Evolutionary conservation across 2,797 vertebrate genomes (phyloP).

Genomic region (Pseudomugil gertrudae): DNA sequence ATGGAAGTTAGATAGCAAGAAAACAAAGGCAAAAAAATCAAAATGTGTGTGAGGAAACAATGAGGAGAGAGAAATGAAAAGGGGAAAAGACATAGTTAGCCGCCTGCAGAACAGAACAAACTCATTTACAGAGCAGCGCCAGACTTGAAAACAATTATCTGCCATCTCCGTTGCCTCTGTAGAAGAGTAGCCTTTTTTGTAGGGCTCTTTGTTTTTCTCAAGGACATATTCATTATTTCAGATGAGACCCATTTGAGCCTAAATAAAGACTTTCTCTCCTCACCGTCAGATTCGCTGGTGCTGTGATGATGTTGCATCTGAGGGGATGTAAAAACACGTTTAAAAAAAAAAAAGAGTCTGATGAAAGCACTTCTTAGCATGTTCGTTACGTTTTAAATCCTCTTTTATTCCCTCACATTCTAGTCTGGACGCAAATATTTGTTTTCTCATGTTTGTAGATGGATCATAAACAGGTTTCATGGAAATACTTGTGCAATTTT

Average conservation of each 20-base stretch:
- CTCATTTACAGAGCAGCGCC: conserved; percentile 80
- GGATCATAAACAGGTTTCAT: conserved; percentile 34
- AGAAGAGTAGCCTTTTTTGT: conserved; percentile 75
- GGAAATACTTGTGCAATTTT: conserved; percentile 39
- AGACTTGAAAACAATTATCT: conserved; percentile 86
- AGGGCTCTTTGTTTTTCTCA: conserved; percentile 85
- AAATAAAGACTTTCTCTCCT: conserved; percentile 81
- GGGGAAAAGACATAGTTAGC: conserved; percentile 71
- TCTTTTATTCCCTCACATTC: conserved; percentile 71
- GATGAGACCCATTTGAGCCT: conserved; percentile 84
- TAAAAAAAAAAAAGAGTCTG: conserved; percentile 80
- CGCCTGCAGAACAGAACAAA: conserved; percentile 78
- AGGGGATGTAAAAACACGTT: conserved; percentile 74
- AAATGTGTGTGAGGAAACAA: conserved; percentile 44
- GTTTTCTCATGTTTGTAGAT: conserved; percentile 33
- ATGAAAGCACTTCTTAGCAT: conserved; percentile 79
- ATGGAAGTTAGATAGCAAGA: conserved; percentile 70
- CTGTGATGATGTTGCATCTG: conserved; percentile 84
- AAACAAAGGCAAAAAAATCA: conserved; percentile 69
- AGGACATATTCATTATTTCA: conserved; percentile 89
- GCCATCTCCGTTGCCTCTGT: conserved; percentile 76
- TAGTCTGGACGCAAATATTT: conserved; percentile 58
- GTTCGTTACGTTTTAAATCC: conserved; percentile 78
- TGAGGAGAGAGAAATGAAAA: conserved; percentile 68
- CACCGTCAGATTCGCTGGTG: conserved; percentile 75